Conservation (phyloP, 2,113 vertebrate species). For the Buteo buteo region DNA sequence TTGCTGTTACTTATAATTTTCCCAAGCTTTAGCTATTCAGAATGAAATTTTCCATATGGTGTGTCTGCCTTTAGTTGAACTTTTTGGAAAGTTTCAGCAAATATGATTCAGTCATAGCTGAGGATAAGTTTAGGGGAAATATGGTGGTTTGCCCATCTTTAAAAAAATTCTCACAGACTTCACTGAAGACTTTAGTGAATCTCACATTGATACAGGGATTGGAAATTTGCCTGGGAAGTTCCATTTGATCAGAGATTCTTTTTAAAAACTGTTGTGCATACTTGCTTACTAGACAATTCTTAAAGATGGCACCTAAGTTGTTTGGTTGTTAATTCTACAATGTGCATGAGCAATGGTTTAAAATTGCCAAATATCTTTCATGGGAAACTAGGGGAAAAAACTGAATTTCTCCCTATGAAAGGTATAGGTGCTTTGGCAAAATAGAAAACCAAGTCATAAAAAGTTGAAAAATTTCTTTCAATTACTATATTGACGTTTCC, state of each 20-base stretch:
- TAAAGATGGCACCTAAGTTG: not conserved
- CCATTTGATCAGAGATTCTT: not conserved
- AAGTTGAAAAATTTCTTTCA: not conserved
- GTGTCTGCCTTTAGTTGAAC: not conserved
- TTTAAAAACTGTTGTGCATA: not conserved
- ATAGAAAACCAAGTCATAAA: not conserved
- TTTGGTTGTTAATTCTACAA: not conserved
- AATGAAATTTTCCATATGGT: conserved; percentile 38
- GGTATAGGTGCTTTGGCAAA: not conserved
- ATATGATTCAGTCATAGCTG: not conserved
- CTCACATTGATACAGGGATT: not conserved
- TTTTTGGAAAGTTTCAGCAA: not conserved
- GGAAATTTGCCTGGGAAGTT: not conserved
- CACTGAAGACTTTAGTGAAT: not conserved
- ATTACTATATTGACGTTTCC: not conserved
- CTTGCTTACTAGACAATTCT: not conserved
- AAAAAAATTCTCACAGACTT: not conserved
- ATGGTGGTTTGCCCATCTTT: not conserved
- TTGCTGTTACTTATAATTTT: not conserved
- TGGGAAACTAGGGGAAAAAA: not conserved
- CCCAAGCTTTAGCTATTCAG: not conserved
- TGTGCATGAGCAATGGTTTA: not conserved
- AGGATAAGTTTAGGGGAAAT: not conserved
- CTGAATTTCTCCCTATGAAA: not conserved
- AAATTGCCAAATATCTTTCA: not conserved